Conservation (phyloP, 2,113 vertebrate genomes). For the Nipponia nippon region DNA sequence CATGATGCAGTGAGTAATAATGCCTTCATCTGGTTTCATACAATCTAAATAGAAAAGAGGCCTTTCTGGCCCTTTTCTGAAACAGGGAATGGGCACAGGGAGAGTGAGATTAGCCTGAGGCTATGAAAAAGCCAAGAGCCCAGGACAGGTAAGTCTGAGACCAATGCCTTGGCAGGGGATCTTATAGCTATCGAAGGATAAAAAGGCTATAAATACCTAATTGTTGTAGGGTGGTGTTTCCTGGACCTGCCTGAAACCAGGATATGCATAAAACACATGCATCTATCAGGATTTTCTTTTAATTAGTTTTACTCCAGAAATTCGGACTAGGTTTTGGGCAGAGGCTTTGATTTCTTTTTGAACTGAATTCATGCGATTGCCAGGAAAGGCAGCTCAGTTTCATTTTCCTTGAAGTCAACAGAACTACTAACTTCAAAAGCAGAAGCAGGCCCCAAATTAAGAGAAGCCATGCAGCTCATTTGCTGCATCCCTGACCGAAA, state of each 20-base stretch:
- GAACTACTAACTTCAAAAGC: not conserved
- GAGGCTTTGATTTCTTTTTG: constrained; percentile 9
- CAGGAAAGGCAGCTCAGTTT: not conserved
- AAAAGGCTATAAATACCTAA: not conserved
- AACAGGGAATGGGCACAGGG: not conserved
- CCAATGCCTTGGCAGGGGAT: not conserved
- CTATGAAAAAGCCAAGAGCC: not conserved
- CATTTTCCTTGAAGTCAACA: not conserved
- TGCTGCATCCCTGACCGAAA: not conserved
- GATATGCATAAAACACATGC: not conserved
- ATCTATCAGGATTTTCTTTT: not conserved
- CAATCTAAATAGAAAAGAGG: not conserved
- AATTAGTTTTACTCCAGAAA: not conserved
- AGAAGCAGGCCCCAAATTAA: not conserved
- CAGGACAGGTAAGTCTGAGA: not conserved
- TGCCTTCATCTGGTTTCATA: not conserved
- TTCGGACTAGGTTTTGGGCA: not conserved
- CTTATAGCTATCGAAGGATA: not conserved
- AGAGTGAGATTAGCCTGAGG: not conserved
- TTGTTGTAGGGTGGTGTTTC: not conserved
- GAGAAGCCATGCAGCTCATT: not conserved
- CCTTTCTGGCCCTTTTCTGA: not conserved
- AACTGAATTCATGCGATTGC: not conserved
- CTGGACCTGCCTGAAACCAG: not conserved
- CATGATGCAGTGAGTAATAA: not conserved